Base-by-base conservation (phyloP, 2,888 invertebrate species). In the Podabrus alpinus region DNA sequence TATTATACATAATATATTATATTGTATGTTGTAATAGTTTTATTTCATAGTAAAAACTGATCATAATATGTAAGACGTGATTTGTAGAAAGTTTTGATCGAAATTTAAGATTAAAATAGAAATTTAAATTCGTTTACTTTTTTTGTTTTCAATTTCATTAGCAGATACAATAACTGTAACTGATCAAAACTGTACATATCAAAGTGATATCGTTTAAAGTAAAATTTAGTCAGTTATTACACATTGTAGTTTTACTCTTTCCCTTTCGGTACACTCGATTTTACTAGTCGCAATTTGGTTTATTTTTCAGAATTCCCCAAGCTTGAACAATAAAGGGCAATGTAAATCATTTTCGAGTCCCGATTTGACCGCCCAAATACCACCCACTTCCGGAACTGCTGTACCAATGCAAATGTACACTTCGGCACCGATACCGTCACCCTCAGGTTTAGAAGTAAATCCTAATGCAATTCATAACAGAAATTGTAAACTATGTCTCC, bases 201-300 rank as follows among this genome's bases (percentile, higher is more conserved):
- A 85, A 84, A 85, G 85, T 86, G 85, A 86, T 86, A 85, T 85
- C 84, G 83, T 85, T 85, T 83, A 82, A 85, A 84, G 82, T 82
- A 83, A 82, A 80, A 69, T 74, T 73, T 75, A 75, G 72, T 67
- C 66, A 72, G 69, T 72, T 61, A 64, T 16, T 25, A 45, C 7
- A 2, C n/a, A n/a, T n/a, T 21, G 29, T 21, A 19, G 21, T 69
- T 69, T 69, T 17, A 64, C 29, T 25, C 1, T 60, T 62, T 16
- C n/a, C 25, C 11, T 62, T 60, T 10, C 24, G 1, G 11, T n/a
- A 21, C 19, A 19, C 1, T 15, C 13, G 10, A 16, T 13, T 19
- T 19, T 24, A 15, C 16, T 16, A 16, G 11, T 16, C 15, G 3
- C 0, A 2, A 0, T 10, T 16, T 60, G 2, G 15, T 9, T 21